Evolutionary conservation across 2,888 invertebrate species (phyloP).

Genomic region (Phaedon cochleariae): DNA sequence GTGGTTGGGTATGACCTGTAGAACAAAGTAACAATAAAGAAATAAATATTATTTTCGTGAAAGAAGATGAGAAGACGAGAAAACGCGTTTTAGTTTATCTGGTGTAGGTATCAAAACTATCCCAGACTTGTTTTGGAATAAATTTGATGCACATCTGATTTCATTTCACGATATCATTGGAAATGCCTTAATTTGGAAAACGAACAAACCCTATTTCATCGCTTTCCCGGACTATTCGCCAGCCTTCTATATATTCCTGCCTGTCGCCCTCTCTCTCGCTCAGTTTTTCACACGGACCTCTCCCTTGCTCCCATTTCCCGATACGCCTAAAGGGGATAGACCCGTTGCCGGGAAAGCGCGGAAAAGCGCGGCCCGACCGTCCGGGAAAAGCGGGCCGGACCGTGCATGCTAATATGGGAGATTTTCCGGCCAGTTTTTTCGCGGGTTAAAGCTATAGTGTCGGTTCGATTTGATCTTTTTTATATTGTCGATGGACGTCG

Average conservation of each 20-base stretch:
- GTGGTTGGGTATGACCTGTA: too few species aligned
- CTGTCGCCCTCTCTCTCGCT: neutral
- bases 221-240: neutral
- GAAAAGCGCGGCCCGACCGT: neutral
- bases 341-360: neutral
- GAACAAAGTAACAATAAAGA: too few species aligned
- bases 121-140: too few species aligned
- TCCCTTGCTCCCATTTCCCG: neutral
- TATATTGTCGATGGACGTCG: neutral
- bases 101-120: too few species aligned
- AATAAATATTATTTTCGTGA: too few species aligned
- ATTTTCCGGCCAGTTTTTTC: constrained; percentile 29
- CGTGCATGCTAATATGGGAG: constrained; percentile 26
- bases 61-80: too few species aligned
- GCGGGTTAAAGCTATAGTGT: neutral
- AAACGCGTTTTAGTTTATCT: too few species aligned
- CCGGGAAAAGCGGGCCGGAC: constrained; percentile 26
- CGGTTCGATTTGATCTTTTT: neutral
- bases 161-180: too few species aligned
- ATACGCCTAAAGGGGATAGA: neutral
- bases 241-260: neutral
- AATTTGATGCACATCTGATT: too few species aligned
- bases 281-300: neutral
- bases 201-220: neutral
- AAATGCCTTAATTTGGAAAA: too few species aligned